Conservation (phyloP, 2,113 vertebrate genomes). For the Talpa occidentalis region DNA sequence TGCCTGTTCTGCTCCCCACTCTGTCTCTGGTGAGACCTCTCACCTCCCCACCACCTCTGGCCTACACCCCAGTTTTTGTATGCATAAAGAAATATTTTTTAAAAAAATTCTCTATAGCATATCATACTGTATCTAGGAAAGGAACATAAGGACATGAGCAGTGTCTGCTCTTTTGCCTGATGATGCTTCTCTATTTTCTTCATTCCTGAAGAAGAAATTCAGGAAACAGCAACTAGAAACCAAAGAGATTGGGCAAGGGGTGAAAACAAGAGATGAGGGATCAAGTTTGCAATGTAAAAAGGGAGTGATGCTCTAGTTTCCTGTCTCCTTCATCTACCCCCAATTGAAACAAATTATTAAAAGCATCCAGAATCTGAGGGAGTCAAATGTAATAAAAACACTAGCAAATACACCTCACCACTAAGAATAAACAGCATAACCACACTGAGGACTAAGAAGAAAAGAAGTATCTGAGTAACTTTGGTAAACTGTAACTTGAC, state of each 20-base stretch:
- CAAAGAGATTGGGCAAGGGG: not conserved
- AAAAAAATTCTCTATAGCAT: not conserved
- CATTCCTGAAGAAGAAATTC: conserved; percentile 23
- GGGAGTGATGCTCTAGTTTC: not conserved
- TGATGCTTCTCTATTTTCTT: not conserved
- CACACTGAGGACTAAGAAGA: not conserved
- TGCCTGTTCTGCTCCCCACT: too few species aligned
- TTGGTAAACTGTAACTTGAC: not conserved
- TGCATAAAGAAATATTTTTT: too few species aligned
- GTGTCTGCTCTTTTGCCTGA: not conserved
- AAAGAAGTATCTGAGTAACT: not conserved
- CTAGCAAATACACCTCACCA: not conserved
- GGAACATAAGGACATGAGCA: not conserved
- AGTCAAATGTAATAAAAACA: not conserved
- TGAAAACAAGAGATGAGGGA: not conserved
- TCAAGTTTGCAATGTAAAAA: not conserved
- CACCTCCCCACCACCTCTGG: too few species aligned
- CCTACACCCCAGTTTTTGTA: too few species aligned
- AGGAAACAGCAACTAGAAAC: not conserved
- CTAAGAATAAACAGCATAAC: not conserved
- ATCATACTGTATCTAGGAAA: not conserved
- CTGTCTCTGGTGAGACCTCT: too few species aligned
- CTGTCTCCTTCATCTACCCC: not conserved
- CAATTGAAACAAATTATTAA: not conserved
- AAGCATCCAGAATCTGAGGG: not conserved